Conservation (phyloP, 2,888 invertebrate species). For the Athrips mouffetella region DNA sequence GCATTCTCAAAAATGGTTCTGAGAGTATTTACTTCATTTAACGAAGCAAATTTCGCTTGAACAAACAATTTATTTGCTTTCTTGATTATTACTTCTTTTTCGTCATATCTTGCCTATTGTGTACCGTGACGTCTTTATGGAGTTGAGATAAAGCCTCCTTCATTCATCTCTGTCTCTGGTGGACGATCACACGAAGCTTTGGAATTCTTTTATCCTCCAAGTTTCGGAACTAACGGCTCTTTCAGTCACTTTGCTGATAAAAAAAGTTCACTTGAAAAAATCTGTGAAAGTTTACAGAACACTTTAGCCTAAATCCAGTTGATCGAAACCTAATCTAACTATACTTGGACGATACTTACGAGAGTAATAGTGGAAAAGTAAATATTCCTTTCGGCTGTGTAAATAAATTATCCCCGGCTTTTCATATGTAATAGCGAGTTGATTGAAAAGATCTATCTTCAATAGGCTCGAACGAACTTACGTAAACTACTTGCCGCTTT, state of each 20-base stretch:
- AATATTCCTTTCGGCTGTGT: too few relatives aligned
- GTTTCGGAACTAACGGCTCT: not conserved
- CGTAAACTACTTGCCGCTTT: too few relatives aligned
- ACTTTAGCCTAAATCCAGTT: not conserved
- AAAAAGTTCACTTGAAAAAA: not conserved
- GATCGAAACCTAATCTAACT: not conserved
- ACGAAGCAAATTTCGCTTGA: not conserved
- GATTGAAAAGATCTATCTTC: too few relatives aligned
- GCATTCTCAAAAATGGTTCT: too few relatives aligned
- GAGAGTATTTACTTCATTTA: not conserved
- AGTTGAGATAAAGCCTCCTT: conserved; percentile 19
- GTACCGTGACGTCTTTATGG: not conserved
- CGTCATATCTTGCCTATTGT: conserved; percentile 4
- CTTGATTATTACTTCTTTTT: conserved; percentile 5
- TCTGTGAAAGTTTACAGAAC: conserved; percentile 1
- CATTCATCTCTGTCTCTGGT: conserved; percentile 28
- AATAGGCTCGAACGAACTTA: too few relatives aligned
- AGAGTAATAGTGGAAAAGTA: too few relatives aligned
- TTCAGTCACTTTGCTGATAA: conserved; percentile 1
- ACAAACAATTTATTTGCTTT: not conserved
- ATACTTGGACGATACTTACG: too few relatives aligned
- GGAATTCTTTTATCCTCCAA: not conserved
- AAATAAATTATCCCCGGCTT: too few relatives aligned
- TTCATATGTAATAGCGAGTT: too few relatives aligned
- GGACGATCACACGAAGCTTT: not conserved